Evolutionary conservation across 1,140 invertebrate genomes (phyloP), one percentile per base, ranked within the genome.

Genomic region (Brachionus manjavacas): DNA sequence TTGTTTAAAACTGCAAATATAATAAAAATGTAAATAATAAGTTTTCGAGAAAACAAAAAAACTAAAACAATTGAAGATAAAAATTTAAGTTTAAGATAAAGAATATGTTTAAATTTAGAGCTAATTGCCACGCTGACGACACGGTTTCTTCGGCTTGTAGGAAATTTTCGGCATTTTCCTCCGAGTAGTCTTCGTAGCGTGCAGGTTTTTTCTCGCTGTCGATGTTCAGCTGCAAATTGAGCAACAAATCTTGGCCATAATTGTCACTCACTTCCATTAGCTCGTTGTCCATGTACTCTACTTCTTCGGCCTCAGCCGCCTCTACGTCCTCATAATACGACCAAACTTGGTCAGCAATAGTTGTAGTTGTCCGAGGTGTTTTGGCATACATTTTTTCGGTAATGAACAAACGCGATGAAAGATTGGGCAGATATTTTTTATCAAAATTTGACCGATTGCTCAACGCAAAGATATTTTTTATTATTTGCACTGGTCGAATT

Each of bases 171-270:
- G 68, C 12, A 25, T 49, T 49, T 16, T 76, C 43, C 25, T 52
- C 68, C 68, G 68, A 41, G 39, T 72, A 72, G 39, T 72, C 46
- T 23, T 76, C 16, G 23, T 52, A 49, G 1, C 4, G 25, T 2
- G 23, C 14, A 1, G 16, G 41, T 25, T 9, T 23, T 76, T 49
- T 64, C 39, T 46, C 28, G 12, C 2, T 60, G 1, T 81, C 25
- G 8, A 43, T 41, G 31, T 81, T 81, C 20, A 81, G 25, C 25
- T 81, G 79, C n/a, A 81, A 46, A 20, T 81, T 81, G 14, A 81
- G 31, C 0, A 81, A n/a, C 28, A 81, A 46, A 46, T 81, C 79
- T 20, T 25, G 79, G n/a, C 35, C 31, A n/a, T 39, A 20, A 20
- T 4, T 81, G 20, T 76, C 20, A 8, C 41, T n/a, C 41, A 76